Evolutionary conservation across 1,140 invertebrate genomes (phyloP).

Genomic region (Cotesia typhae): DNA sequence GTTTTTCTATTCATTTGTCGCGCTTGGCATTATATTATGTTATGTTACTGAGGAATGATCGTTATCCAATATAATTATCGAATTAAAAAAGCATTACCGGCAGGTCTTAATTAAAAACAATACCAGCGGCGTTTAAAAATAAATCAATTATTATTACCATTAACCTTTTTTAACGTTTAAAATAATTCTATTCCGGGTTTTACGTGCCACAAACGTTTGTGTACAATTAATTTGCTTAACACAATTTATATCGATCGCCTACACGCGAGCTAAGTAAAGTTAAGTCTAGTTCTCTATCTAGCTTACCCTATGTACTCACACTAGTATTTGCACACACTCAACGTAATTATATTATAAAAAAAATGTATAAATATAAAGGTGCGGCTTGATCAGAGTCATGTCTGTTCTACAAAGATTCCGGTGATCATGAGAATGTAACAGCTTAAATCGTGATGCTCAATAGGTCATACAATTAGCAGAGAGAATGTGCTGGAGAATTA

Average conservation of each 20-base stretch:
- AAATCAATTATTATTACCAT: slow-evolving; percentile 8
- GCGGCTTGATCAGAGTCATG: slow-evolving; percentile 21
- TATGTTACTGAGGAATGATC: slow-evolving; percentile 24
- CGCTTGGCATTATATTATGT: slow-evolving; percentile 8
- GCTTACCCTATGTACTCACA: not conserved
- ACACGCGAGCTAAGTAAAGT: not conserved
- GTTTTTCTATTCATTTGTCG: not conserved
- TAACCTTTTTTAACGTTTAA: slow-evolving; percentile 48
- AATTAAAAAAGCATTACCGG: slow-evolving; percentile 41
- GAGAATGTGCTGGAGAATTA: not conserved
- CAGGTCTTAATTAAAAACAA: slow-evolving; percentile 46
- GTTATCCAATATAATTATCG: slow-evolving; percentile 49
- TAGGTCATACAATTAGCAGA: slow-evolving; percentile 6
- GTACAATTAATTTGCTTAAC: slow-evolving; percentile 14
- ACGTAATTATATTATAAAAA: not conserved
- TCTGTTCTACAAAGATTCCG: slow-evolving; percentile 22
- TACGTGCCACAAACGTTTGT: too few species aligned
- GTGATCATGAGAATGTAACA: slow-evolving; percentile 1
- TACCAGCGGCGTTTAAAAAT: too few species aligned
- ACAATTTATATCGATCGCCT: slow-evolving; percentile 21
- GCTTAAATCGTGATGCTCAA: slow-evolving; percentile 17
- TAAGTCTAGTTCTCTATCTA: not conserved
- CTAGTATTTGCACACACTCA: not conserved
- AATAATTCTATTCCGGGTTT: slow-evolving; percentile 14
- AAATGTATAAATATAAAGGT: not conserved